Evolutionary conservation across 2,113 vertebrate genomes (phyloP), one percentile per base, ranked within the genome.

Genomic region (Eidolon helvum): DNA sequence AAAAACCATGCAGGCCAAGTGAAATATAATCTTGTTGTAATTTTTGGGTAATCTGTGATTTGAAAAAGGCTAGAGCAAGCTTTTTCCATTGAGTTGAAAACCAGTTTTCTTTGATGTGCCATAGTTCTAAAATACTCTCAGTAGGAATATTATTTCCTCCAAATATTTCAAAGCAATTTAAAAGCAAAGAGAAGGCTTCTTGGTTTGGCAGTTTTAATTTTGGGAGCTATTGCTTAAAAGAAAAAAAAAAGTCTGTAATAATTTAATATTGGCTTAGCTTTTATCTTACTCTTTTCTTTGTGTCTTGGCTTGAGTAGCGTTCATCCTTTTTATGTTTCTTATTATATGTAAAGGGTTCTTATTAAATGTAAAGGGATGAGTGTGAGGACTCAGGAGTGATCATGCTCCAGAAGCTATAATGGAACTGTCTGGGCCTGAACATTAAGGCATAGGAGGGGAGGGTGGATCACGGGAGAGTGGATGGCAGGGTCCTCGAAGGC

Each of bases 81-180:
- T 65, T 53, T 94, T 80, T 69, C 24, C 30, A 68, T 96, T 48
- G 87, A 94, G 59, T 50, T 87, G 69, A 74, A 93, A 91, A 84
- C 22, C 19, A 55, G 7, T 87, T 78, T 82, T 72, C 48, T 72
- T 69, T 59, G 43, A 38, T 57, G 16, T n/a, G 0, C 10, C 57
- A 21, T 35, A 45, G 50, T 85, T 86, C 35, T 83, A 83, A 95
- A 80, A 53, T 65, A n/a, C 4, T 15, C 40, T 10, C 33, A 11
- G 26, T 30, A 61, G 35, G 21, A 68, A n/a, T 55, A 53, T 43
- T 88, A 35, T 66, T 91, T 61, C 35, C n/a, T 53, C 24, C 45
- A 83, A 57, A 28, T 90, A 45, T 80, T 66, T 90, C 59, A 75
- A 83, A 80, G 59, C 53, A 48, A 38, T 90, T 87, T 10, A 45